A percentile compares a stretch with the other conserved stretches of the same genome.
phyloP scores from a whole-genome alignment of 2,113 vertebrate species.

The Pedionomus torquatus region DNA sequence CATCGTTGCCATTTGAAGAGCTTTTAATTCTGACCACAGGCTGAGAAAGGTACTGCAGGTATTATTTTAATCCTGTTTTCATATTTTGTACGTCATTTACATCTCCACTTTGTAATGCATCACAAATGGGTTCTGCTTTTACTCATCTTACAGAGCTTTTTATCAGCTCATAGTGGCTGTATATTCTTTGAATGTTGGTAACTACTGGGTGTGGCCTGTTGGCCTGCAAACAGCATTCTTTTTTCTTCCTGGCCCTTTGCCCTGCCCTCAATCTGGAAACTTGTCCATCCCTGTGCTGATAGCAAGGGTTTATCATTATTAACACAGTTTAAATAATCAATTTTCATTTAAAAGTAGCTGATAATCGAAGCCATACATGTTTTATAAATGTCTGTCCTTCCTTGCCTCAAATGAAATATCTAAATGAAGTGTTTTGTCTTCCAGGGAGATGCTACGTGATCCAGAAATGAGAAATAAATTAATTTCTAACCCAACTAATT shows the following conservation, averaged over 20 bases:
- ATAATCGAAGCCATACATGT: not conserved
- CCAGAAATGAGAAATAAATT: conserved; percentile 99
- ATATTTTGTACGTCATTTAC: conserved; percentile 50
- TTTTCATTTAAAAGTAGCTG: conserved; percentile 34
- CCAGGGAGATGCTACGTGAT: conserved; percentile 97
- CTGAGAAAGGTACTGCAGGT: conserved; percentile 52
- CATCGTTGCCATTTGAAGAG: conserved; percentile 31
- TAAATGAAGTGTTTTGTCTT: conserved; percentile 71
- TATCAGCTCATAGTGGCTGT: not conserved
- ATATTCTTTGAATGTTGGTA: not conserved
- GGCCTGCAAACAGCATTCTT: not conserved
- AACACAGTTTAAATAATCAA: not conserved
- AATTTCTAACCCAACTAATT: conserved; percentile 99
- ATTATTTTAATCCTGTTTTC: conserved; percentile 53
- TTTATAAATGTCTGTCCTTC: not conserved
- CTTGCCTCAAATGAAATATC: not conserved
- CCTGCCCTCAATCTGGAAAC: not conserved
- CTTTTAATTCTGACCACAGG: conserved; percentile 49
- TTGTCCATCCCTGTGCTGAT: conserved; percentile 6
- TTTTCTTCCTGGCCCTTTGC: not conserved
- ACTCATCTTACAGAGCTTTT: conserved; percentile 37
- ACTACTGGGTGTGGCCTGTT: not conserved
- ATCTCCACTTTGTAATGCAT: conserved; percentile 30
- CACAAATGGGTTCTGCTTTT: conserved; percentile 36
- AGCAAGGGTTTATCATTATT: conserved; percentile 7